A percentile compares a stretch with the other conserved stretches of the same genome.
Conservation (phyloP, 2,888 invertebrate genomes). For the Callinectes sapidus region DNA sequence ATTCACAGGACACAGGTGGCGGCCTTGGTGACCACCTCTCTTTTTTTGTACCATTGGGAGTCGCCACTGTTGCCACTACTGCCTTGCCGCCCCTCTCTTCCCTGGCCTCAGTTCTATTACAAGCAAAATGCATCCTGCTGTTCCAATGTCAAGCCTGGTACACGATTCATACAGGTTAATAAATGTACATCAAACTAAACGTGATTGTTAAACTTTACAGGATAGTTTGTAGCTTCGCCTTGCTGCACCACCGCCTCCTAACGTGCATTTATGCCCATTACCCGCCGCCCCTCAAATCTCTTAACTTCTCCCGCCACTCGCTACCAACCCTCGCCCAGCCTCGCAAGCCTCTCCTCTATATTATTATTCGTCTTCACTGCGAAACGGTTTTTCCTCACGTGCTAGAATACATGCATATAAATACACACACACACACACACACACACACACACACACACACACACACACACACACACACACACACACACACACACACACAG, state of each 20-base stretch:
- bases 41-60: not conserved
- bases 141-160: not conserved
- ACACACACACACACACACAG: constrained; percentile 48
- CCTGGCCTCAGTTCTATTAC: not conserved
- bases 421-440: constrained; percentile 48
- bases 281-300: not conserved
- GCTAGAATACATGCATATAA: constrained; percentile 45
- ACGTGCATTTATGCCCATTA: not conserved
- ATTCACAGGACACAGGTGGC: constrained; percentile 39
- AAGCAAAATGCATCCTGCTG: not conserved
- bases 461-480: constrained; percentile 46
- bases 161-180: not conserved
- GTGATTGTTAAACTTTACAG: not conserved
- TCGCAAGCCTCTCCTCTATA: not conserved
- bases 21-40: constrained; percentile 31
- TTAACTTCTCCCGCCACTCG: not conserved
- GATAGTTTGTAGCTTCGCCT: not conserved
- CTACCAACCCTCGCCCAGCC: not conserved
- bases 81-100: not conserved
- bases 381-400: not conserved
- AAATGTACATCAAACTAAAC: not conserved
- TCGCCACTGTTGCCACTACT: constrained; percentile 15
- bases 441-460: constrained; percentile 51
- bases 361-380: not conserved
- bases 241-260: not conserved